Evolutionary conservation across 2,888 invertebrate species (phyloP).

Genomic region (Drosophila flavopinicola): DNA sequence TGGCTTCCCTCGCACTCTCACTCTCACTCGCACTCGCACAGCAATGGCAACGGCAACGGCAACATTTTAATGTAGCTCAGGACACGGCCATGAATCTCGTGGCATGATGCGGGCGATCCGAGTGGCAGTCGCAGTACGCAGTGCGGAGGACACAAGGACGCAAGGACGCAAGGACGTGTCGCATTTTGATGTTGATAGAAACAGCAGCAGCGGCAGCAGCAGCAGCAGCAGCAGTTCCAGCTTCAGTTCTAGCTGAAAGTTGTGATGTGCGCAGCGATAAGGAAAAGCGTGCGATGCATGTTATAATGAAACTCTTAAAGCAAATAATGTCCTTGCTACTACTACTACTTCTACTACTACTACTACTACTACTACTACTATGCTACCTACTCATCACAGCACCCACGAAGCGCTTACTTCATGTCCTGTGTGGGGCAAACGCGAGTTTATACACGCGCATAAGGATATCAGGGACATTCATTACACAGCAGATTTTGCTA

Average conservation of each 20-base stretch:
- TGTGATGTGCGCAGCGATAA: constrained; percentile 67
- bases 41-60: no score
- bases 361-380: not conserved
- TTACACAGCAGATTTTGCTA: constrained; percentile 74
- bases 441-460: constrained; percentile 32
- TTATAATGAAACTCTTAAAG: constrained; percentile 79
- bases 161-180: constrained; percentile 39
- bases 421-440: constrained; percentile 8
- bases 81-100: constrained; percentile 64
- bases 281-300: constrained; percentile 75
- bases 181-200: constrained; percentile 74
- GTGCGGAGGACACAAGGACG: constrained; percentile 5
- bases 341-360: no score
- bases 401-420: not conserved
- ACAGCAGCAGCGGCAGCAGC: constrained; percentile 29
- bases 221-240: constrained; percentile 15
- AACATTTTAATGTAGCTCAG: constrained; percentile 71
- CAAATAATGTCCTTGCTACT: constrained; percentile 64
- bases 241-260: constrained; percentile 30
- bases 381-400: not conserved
- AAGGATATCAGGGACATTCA: constrained; percentile 60
- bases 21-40: constrained; percentile 17
- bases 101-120: constrained; percentile 48
- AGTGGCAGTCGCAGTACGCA: constrained; percentile 17
- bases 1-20: constrained; percentile 8